A percentile compares a stretch with the other conserved stretches of the same genome.
Evolutionary conservation across 2,888 invertebrate genomes (phyloP).

Genomic region (Lasioglossum villosulum): DNA sequence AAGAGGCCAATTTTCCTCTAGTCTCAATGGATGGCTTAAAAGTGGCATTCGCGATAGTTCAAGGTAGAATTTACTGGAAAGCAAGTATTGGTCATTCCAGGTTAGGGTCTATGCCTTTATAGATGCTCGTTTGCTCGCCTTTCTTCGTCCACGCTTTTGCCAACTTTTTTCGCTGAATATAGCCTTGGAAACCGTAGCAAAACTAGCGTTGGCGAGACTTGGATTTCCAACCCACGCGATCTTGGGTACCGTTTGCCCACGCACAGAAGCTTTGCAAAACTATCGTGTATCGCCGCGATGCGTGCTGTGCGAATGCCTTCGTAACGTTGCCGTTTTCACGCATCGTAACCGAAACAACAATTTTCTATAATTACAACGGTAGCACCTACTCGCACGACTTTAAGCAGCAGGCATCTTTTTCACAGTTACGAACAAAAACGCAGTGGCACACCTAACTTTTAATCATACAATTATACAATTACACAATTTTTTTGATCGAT

Average conservation of each 20-base stretch:
- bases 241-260: slow-evolving; percentile 67
- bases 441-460: neutral
- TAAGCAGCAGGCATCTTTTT: neutral
- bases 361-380: neutral
- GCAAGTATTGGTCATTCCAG: neutral
- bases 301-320: neutral
- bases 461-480: neutral
- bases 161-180: slow-evolving; percentile 3
- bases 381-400: neutral
- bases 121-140: slow-evolving; percentile 23
- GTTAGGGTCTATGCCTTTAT: neutral
- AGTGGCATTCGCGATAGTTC: neutral
- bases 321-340: slow-evolving; percentile 10
- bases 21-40: neutral
- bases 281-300: slow-evolving; percentile 19
- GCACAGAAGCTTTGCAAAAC: slow-evolving; percentile 65
- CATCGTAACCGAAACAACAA: neutral
- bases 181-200: slow-evolving; percentile 67
- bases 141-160: slow-evolving; percentile 25
- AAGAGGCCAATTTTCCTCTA: neutral
- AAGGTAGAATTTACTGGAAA: neutral
- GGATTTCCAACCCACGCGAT: slow-evolving; percentile 60
- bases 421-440: neutral
- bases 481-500: no score
- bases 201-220: slow-evolving; percentile 67